Evolutionary conservation across 2,888 invertebrate genomes (phyloP), one percentile per base, ranked within the genome.

Genomic region (Cephus nigrinus): DNA sequence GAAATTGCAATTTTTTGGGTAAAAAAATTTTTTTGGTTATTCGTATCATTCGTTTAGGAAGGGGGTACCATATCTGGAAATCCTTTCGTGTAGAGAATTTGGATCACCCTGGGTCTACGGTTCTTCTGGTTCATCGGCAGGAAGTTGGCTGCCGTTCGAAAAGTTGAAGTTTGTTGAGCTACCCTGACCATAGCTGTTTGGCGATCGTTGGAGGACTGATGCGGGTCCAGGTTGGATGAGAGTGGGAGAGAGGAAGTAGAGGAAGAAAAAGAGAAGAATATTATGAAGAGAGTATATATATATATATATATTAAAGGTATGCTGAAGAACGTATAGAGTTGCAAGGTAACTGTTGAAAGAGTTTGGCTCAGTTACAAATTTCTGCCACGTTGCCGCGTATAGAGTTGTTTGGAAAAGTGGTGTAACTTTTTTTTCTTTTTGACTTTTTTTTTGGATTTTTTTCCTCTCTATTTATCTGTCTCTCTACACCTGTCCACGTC

Each of bases 201-300:
- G 80, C 82, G 86, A 87, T 85, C 86, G 85, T 85, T 83, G 82
- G 78, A 74, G 77, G 82, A 80, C 81, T 86, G 85, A 88, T 87
- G 84, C 86, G 84, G 85, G 85, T 82, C 78, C 40, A 55, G 33
- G 78, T 79, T 80, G 77, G 81, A 85, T n/a, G 71, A 12, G n/a
- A 69, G 68, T 30, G 33, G 23, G 12, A 69, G 68, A 30, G 68
- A 32, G 68, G 11, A 23, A 69, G 68, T 33, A 15, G 73, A n/a
- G 68, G 23, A 30, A 11, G 31, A 68, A 31, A 32, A 33, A 68
- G 12, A 36, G 55, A 73, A 12, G 15, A 30, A 36, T 40, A n/a
- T 75, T 55, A 32, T 32, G 11, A 30, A 71, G 32, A 31, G 31
- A 15, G 31, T 3, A 34, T 11, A 34, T 34, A 34, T 34, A 34